A percentile compares a stretch with the other conserved stretches of the same genome.
phyloP scores from a whole-genome alignment of 2,113 vertebrate species.

The Shinisaurus crocodilurus region DNA sequence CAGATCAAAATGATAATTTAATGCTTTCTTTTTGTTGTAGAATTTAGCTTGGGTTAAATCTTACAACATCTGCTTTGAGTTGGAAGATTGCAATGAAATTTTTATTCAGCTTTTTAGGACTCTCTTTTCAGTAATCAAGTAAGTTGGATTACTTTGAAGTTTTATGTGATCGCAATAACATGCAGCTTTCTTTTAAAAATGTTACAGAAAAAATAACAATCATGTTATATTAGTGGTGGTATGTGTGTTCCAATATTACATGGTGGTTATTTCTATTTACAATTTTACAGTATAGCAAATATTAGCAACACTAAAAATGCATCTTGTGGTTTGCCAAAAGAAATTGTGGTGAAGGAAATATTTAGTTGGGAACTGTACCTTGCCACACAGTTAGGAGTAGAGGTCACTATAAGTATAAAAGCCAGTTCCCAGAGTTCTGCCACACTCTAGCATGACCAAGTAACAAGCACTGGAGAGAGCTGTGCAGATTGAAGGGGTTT shows the following conservation, averaged over 20 bases:
- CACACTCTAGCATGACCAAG: background rate
- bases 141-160: slow-evolving; percentile 72
- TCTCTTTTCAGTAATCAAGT: slow-evolving; percentile 99
- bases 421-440: background rate
- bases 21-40: slow-evolving; percentile 77
- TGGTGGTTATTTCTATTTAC: background rate
- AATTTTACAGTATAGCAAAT: background rate
- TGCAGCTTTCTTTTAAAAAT: background rate
- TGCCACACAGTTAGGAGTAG: background rate
- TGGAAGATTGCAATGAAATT: slow-evolving; percentile 99
- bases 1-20: slow-evolving; percentile 42
- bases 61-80: slow-evolving; percentile 99
- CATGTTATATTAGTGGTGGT: background rate
- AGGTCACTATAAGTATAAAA: background rate
- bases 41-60: slow-evolving; percentile 99
- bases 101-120: slow-evolving; percentile 99
- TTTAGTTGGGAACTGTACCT: background rate
- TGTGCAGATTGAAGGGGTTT: background rate
- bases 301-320: background rate
- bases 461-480: background rate
- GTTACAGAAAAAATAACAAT: background rate
- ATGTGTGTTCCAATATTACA: background rate
- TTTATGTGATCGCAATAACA: background rate
- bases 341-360: background rate
- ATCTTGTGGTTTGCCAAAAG: background rate